Evolutionary conservation across 2,888 invertebrate species (phyloP).

Genomic region (Acronicta aceris): DNA sequence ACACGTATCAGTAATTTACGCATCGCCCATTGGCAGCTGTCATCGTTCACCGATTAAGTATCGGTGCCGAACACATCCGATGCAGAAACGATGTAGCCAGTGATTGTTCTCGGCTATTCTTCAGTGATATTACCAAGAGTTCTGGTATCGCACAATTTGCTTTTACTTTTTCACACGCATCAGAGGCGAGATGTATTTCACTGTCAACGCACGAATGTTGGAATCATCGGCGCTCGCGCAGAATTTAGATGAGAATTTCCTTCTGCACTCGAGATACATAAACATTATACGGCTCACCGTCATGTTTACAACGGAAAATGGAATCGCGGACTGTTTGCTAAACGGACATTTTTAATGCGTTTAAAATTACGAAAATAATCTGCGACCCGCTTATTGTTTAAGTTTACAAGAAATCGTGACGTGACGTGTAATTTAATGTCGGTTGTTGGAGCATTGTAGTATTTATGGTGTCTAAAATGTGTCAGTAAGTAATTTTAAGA

Average conservation of each 20-base stretch:
- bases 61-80: slow-evolving; percentile 25
- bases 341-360: slow-evolving; percentile 73
- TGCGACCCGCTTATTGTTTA: slow-evolving; percentile 54
- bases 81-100: slow-evolving; percentile 19
- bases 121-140: slow-evolving; percentile 38
- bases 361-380: slow-evolving; percentile 76
- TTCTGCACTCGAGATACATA: slow-evolving; percentile 83
- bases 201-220: slow-evolving; percentile 82
- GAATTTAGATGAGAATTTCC: slow-evolving; percentile 87
- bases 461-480: slow-evolving; percentile 65
- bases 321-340: slow-evolving; percentile 77
- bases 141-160: slow-evolving; percentile 57
- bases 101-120: slow-evolving; percentile 26
- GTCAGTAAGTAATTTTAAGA: slow-evolving; percentile 78
- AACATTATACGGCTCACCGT: slow-evolving; percentile 80
- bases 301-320: slow-evolving; percentile 87
- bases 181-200: slow-evolving; percentile 79
- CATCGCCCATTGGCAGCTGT: slow-evolving; percentile 60
- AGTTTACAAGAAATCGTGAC: slow-evolving; percentile 44
- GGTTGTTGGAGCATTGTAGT: slow-evolving; percentile 48
- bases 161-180: slow-evolving; percentile 86
- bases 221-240: slow-evolving; percentile 82
- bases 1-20: slow-evolving; percentile 83
- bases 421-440: slow-evolving; percentile 39
- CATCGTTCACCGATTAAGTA: slow-evolving; percentile 45